Percentiles rank a stretch among this genome's conserved stretches.
Conservation (phyloP, 2,113 vertebrate species). For the Sminthopsis crassicaudata region DNA sequence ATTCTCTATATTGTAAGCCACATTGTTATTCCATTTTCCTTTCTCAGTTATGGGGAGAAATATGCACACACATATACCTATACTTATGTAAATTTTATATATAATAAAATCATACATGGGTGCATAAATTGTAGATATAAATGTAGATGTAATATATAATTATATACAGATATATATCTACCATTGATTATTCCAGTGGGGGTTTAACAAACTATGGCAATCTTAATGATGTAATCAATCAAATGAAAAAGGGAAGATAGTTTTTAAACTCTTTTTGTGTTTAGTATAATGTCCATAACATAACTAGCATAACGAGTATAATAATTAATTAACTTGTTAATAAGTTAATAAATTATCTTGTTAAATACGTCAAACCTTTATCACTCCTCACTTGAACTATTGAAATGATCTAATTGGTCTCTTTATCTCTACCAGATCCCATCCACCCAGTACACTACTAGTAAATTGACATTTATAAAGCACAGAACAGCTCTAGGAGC, state of each 20-base stretch:
- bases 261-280: not conserved
- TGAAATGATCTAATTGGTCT: not conserved
- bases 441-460: not conserved
- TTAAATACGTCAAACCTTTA: not conserved
- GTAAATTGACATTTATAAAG: too few relatives aligned
- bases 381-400: not conserved
- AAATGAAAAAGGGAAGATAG: not conserved
- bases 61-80: not conserved
- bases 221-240: not conserved
- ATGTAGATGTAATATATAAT: too few relatives aligned
- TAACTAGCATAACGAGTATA: too few relatives aligned
- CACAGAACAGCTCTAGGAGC: not conserved
- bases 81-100: not conserved
- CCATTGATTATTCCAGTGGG: not conserved
- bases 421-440: not conserved
- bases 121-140: too few relatives aligned
- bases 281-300: too few relatives aligned
- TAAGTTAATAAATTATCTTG: too few relatives aligned
- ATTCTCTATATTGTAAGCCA: not conserved
- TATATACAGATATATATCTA: too few relatives aligned
- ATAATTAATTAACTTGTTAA: too few relatives aligned
- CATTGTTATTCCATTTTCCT: not conserved
- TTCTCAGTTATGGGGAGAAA: not conserved
- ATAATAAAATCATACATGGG: not conserved
- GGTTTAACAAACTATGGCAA: not conserved